Percentiles rank a stretch among this genome's conserved stretches.
phyloP scores from a whole-genome alignment of 2,888 invertebrate species.

The Anaspis maculata region DNA sequence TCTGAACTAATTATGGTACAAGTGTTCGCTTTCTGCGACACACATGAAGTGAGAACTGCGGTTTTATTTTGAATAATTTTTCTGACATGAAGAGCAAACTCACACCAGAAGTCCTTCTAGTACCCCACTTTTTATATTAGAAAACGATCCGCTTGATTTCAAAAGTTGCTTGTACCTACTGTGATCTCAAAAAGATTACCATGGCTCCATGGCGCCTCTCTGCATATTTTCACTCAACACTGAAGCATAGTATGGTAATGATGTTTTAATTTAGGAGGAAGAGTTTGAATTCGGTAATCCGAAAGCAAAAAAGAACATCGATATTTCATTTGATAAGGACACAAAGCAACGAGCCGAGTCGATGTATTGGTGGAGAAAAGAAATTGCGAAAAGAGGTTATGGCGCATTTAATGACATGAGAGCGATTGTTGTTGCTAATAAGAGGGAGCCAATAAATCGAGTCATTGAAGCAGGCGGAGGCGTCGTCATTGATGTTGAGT shows the following conservation, averaged over 20 bases:
- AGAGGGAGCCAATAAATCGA: constrained; percentile 54
- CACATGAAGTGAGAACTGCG: too few relatives aligned
- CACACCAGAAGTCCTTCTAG: too few relatives aligned
- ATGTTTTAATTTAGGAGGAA: constrained; percentile 54
- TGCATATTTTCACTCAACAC: too few relatives aligned
- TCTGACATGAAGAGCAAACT: too few relatives aligned
- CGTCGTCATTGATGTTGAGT: constrained; percentile 53
- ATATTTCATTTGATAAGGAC: constrained; percentile 39
- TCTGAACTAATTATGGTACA: too few relatives aligned
- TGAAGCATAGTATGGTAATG: not conserved
- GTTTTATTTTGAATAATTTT: too few relatives aligned
- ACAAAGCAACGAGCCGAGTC: constrained; percentile 47
- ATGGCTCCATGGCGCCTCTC: too few relatives aligned
- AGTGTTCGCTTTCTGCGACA: too few relatives aligned
- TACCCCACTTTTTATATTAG: too few relatives aligned
- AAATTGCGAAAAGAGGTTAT: constrained; percentile 40
- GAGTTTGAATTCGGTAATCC: constrained; percentile 82
- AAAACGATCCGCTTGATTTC: too few relatives aligned
- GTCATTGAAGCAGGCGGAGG: constrained; percentile 76
- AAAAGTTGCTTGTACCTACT: too few relatives aligned
- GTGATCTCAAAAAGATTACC: too few relatives aligned
- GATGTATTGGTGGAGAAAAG: constrained; percentile 62
- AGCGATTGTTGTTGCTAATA: constrained; percentile 52
- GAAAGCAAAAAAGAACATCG: constrained; percentile 44
- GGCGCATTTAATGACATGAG: constrained; percentile 44